These are phyloP conservation scores for Hydrolagus affinis DNA, from an alignment of 2,113 vertebrate species.

Conservation along the genomic window DNA sequence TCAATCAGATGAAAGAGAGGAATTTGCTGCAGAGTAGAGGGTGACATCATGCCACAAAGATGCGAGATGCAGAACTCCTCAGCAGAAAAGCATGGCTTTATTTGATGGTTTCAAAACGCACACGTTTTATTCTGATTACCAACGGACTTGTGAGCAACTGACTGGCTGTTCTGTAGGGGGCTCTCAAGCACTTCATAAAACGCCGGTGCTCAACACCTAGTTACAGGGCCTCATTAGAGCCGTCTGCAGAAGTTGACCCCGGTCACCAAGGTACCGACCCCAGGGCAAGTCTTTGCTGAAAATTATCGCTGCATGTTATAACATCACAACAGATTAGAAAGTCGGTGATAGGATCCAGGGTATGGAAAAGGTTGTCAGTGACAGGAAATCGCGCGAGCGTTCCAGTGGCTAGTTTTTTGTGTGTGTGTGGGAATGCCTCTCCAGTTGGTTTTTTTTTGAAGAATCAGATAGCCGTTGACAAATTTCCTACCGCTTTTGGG, in stretches of 20 bases:
- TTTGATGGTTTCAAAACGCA: conserved; percentile 11
- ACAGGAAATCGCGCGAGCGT: conserved; percentile 13
- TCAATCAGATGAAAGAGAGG: neutral
- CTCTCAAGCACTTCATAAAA: conserved; percentile 28
- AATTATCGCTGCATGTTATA: conserved; percentile 19
- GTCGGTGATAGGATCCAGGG: neutral
- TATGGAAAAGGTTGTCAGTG: conserved; percentile 2
- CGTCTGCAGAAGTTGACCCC: neutral
- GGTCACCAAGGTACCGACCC: conserved; percentile 16
- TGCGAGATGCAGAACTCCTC: neutral
- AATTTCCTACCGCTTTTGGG: conserved; percentile 25
- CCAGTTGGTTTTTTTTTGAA: neutral
- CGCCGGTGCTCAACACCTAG: conserved; percentile 19
- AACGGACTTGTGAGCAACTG: neutral
- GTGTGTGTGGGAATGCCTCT: neutral
- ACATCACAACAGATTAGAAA: conserved; percentile 8
- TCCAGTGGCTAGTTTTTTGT: conserved; percentile 2
- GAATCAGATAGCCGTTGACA: conserved; percentile 23
- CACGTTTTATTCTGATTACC: conserved; percentile 8
- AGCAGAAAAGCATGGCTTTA: neutral
- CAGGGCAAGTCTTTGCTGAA: conserved; percentile 23
- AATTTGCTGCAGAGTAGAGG: conserved; percentile 7
- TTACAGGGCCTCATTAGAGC: conserved; percentile 20
- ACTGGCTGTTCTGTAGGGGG: conserved; percentile 26
- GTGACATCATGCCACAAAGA: conserved; percentile 21